Evolutionary conservation across 2,888 invertebrate species (phyloP), one percentile per base, ranked within the genome.

Genomic region (Sphaerophoria taeniata): DNA sequence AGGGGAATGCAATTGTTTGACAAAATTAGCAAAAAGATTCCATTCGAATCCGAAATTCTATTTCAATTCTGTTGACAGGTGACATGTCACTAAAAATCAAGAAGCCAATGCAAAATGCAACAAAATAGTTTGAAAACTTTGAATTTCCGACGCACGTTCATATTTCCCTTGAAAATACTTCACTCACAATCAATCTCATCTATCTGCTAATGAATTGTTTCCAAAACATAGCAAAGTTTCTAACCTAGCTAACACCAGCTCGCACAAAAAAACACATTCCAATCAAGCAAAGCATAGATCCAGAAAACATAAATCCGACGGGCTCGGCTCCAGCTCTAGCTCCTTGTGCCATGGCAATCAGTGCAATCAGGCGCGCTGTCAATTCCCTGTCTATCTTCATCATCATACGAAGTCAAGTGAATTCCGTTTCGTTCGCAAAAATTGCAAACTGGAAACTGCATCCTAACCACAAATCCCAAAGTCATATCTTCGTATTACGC

Each of bases 401-500:
- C 39, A 53, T 53, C 49, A 12, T 24, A 24, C 24, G 24, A n/a
- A 31, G 12, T 16, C 43, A 61, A 45, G 61, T 67, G 67, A 43
- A 73, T 73, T 73, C 39, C 14, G 31, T n/a, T 55, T 5, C 69
- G 14, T 3, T 11, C 7, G 16, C 14, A 73, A 51, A 73, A 55
- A 51, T 34, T 53, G 53, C 72, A 47, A 45, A 24, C 24, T 39
- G 39, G 7, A 39, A 24, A 24, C 72, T 58, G 49, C 16, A 65
- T 65, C 51, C 36, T 45, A 55, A 55, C 73, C 61, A 16, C 79
- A 74, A 74, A 74, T 79, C 73, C 79, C 73, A 34, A 24, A 24
- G 31, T 74, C 73, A 73, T 79, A 74, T 69, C 73, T 79, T 36
- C 51, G 56, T 36, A 78, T 78, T 72, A 74, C 65, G 69, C 61